A percentile compares a stretch with the other conserved stretches of the same genome.
These are phyloP conservation scores for Chrysopa pallens DNA, from an alignment of 1,140 invertebrate species.

Conservation along the genomic window DNA sequence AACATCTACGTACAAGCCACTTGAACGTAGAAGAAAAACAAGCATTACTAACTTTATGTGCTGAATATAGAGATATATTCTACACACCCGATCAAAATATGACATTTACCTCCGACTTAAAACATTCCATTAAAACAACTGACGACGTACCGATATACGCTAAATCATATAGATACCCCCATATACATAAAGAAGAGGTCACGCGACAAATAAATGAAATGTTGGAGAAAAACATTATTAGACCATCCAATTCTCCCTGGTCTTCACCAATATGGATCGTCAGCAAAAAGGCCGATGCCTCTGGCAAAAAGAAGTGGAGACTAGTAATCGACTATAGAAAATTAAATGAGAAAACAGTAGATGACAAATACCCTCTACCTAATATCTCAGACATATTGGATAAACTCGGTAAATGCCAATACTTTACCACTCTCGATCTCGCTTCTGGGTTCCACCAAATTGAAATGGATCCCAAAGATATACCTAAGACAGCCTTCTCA, in stretches of 20 bases:
- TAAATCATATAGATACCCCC: constrained; percentile 10
- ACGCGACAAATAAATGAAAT: constrained; percentile 10
- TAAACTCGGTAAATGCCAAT: constrained; percentile 19
- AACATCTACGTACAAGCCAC: constrained; percentile 4
- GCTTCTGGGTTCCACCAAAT: constrained; percentile 20
- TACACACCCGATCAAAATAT: constrained; percentile 1
- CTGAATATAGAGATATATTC: constrained; percentile 5
- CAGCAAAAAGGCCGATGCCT: constrained; percentile 15
- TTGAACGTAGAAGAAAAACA: constrained; percentile 7
- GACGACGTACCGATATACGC: constrained; percentile 8
- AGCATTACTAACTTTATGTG: constrained; percentile 2
- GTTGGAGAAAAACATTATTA: constrained; percentile 10
- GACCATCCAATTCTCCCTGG: constrained; percentile 12
- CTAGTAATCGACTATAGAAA: constrained; percentile 22
- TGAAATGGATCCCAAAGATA: constrained; percentile 8
- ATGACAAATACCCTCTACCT: constrained; percentile 30
- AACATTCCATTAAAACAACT: constrained; percentile 10
- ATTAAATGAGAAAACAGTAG: constrained; percentile 21
- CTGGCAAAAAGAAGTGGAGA: constrained; percentile 15
- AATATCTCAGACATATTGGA: constrained; percentile 26
- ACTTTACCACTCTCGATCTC: constrained; percentile 27
- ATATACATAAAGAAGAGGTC: constrained; percentile 11
- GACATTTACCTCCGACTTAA: constrained; percentile 5
- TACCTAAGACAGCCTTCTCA: constrained; percentile 11
- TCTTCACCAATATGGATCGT: constrained; percentile 14